Percentiles rank a stretch among this genome's conserved stretches.
phyloP scores from a whole-genome alignment of 2,888 invertebrate species.

The Leucophenga montana region DNA sequence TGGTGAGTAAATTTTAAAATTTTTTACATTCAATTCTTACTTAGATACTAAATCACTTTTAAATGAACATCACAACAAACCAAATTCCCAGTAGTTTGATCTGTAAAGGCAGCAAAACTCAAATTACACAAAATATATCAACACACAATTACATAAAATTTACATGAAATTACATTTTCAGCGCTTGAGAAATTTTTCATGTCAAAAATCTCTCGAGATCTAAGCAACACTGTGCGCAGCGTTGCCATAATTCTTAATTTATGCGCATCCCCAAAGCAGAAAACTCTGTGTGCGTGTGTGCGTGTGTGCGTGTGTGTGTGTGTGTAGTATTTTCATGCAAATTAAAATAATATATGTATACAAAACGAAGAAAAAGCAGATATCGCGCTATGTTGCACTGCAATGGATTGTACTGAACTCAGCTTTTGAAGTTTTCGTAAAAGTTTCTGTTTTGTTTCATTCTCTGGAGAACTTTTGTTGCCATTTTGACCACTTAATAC shows the following conservation, averaged over 20 bases:
- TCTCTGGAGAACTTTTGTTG: conserved; percentile 25
- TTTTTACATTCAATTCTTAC: no score
- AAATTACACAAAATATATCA: neutral
- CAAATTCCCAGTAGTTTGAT: neutral
- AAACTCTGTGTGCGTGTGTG: neutral
- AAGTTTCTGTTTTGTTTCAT: conserved; percentile 15
- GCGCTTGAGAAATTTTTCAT: conserved; percentile 48
- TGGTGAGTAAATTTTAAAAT: no score
- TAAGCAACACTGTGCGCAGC: neutral
- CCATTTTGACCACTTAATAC: conserved; percentile 62
- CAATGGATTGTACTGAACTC: no score
- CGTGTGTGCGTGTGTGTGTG: neutral
- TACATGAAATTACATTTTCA: conserved; percentile 55
- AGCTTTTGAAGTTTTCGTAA: conserved; percentile 2
- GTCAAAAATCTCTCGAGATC: conserved; percentile 54
- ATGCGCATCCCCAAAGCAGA: conserved; percentile 37
- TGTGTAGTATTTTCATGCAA: conserved; percentile 1
- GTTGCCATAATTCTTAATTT: conserved; percentile 58
- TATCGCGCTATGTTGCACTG: no score
- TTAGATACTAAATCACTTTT: no score
- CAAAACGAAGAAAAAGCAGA: no score
- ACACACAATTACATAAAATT: conserved; percentile 40
- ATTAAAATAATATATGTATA: conserved; percentile 8
- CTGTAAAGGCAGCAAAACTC: neutral
- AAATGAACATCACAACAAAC: neutral